A percentile compares a stretch with the other conserved stretches of the same genome.
These are phyloP conservation scores for Torymus aiolomorphi DNA, from an alignment of 2,888 invertebrate species.

Conservation along the genomic window DNA sequence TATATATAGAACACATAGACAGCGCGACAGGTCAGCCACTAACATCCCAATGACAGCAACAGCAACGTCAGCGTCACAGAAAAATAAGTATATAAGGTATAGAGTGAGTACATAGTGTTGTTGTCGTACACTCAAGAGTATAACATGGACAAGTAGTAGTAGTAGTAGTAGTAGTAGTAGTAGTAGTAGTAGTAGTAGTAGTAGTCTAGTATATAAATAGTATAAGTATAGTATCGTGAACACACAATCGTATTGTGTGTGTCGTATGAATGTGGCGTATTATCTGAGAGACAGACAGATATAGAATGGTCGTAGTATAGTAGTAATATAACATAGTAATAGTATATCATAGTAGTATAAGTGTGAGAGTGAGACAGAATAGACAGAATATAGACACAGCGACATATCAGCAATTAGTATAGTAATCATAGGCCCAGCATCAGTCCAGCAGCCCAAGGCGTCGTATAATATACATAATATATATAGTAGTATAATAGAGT, in stretches of 20 bases:
- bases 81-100: slow-evolving; percentile 43
- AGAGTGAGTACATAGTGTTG: slow-evolving; percentile 28
- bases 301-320: neutral
- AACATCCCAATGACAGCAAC: slow-evolving; percentile 65
- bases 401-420: slow-evolving; percentile 43
- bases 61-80: slow-evolving; percentile 63
- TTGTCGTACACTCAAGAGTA: slow-evolving; percentile 42
- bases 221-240: slow-evolving; percentile 10
- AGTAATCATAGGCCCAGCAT: slow-evolving; percentile 41
- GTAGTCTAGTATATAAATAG: neutral
- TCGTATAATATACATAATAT: slow-evolving; percentile 7
- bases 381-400: slow-evolving; percentile 43
- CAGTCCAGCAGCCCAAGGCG: slow-evolving; percentile 47
- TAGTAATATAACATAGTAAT: neutral
- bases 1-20: slow-evolving; percentile 59
- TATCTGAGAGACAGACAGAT: neutral
- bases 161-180: slow-evolving; percentile 2
- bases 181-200: slow-evolving; percentile 23
- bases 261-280: neutral
- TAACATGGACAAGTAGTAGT: slow-evolving; percentile 30
- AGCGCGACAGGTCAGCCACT: slow-evolving; percentile 66
- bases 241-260: neutral
- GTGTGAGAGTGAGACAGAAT: slow-evolving; percentile 32
- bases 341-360: neutral
- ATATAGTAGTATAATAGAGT: neutral